A percentile compares a stretch with the other conserved stretches of the same genome.
Evolutionary conservation across 2,797 vertebrate species (phyloP).

Genomic region (Knipowitschia caucasica): DNA sequence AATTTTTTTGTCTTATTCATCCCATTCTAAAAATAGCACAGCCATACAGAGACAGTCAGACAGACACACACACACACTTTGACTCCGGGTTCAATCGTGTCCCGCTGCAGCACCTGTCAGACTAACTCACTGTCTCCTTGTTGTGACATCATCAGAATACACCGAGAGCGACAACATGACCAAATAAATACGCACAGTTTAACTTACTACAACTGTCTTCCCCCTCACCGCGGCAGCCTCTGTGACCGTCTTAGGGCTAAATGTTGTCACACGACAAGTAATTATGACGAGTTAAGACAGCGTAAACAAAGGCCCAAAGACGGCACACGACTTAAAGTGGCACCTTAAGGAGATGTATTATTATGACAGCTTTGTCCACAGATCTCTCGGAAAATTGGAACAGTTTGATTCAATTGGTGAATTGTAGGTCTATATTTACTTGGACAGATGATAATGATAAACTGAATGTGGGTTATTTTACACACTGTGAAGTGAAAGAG

Average conservation of each 20-base stretch:
- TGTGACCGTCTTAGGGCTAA: background rate
- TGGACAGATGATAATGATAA: too few relatives aligned
- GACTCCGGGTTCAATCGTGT: conserved; percentile 26
- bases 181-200: background rate
- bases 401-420: too few relatives aligned
- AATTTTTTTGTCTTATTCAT: too few relatives aligned
- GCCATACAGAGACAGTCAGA: background rate
- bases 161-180: conserved; percentile 14
- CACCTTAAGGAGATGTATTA: too few relatives aligned
- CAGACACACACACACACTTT: background rate
- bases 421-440: too few relatives aligned
- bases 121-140: conserved; percentile 46
- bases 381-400: too few relatives aligned
- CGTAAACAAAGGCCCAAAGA: background rate
- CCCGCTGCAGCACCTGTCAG: conserved; percentile 45
- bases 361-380: too few relatives aligned
- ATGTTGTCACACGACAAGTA: background rate
- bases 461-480: too few relatives aligned
- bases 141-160: conserved; percentile 48
- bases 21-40: too few relatives aligned
- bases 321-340: background rate
- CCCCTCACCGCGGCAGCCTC: conserved; percentile 13
- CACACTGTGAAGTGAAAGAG: too few relatives aligned
- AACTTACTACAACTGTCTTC: background rate
- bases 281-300: background rate